These are phyloP conservation scores for Brachyalestes nurse DNA, from an alignment of 2,797 vertebrate genomes.

Conservation along the genomic window DNA sequence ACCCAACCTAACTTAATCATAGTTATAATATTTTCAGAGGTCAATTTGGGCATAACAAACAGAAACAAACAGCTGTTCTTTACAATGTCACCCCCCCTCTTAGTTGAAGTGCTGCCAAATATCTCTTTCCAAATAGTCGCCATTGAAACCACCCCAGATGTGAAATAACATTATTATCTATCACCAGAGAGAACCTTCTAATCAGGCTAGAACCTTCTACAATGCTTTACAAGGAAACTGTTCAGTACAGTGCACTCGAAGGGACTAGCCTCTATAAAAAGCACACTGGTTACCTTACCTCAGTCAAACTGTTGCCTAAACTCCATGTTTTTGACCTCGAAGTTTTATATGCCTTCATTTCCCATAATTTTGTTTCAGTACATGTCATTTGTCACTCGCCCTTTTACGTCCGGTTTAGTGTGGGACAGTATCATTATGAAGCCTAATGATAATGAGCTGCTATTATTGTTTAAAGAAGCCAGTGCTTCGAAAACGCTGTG, in stretches of 20 bases:
- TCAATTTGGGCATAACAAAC: conserved; percentile 6
- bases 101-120: conserved; percentile 18
- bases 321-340: conserved; percentile 17
- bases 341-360: conserved; percentile 6
- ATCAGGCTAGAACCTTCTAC: background rate
- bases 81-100: background rate
- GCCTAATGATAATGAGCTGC: conserved; percentile 61
- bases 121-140: background rate
- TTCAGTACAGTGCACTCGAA: conserved; percentile 15
- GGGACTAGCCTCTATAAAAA: conserved; percentile 20
- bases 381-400: conserved; percentile 33
- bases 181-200: conserved; percentile 3
- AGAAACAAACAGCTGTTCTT: conserved; percentile 2
- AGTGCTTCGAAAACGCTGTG: conserved; percentile 43
- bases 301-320: conserved; percentile 22
- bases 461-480: conserved; percentile 69
- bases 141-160: background rate
- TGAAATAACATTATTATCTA: background rate
- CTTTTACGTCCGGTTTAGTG: conserved; percentile 44
- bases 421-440: conserved; percentile 44
- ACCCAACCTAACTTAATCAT: background rate
- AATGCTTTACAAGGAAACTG: background rate
- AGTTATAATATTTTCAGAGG: background rate
- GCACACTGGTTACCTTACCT: conserved; percentile 41
- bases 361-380: conserved; percentile 35